A percentile compares a stretch with the other conserved stretches of the same genome.
Evolutionary conservation across 1,140 invertebrate genomes (phyloP).

Genomic region (Drosophila parabipectinata): DNA sequence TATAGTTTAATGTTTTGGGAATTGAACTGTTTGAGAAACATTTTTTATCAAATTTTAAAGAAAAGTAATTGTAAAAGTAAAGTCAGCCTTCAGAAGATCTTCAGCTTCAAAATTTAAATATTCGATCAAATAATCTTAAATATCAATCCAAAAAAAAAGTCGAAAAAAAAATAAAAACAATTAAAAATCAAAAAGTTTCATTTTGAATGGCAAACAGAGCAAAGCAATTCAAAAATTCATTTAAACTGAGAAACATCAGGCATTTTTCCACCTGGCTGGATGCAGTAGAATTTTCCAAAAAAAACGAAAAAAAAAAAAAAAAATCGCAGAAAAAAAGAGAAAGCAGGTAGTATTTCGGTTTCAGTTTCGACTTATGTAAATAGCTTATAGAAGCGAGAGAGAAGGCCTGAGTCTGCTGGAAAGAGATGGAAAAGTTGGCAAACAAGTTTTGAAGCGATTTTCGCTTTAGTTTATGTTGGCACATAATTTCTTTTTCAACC

Average conservation of each 20-base stretch:
- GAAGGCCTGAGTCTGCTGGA: neutral
- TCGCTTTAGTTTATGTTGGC: conserved; percentile 75
- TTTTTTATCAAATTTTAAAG: no score
- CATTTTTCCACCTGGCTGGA: conserved; percentile 3
- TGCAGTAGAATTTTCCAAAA: conserved; percentile 4
- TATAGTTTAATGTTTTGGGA: no score
- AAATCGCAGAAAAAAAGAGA: conserved; percentile 18
- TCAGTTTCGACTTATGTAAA: conserved; percentile 70
- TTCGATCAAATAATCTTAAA: no score
- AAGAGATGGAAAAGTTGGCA: conserved; percentile 54
- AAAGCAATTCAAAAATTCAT: neutral
- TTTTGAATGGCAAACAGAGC: no score
- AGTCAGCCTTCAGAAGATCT: no score
- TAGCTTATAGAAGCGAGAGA: conserved; percentile 57
- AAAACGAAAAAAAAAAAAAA: neutral
- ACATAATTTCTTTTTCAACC: conserved; percentile 55
- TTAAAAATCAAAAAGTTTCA: neutral
- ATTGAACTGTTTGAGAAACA: no score
- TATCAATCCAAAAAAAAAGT: no score
- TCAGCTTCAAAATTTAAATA: no score
- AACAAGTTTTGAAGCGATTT: conserved; percentile 78
- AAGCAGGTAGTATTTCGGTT: conserved; percentile 24
- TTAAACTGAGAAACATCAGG: neutral
- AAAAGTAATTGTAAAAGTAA: no score
- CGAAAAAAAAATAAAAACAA: no score